Evolutionary conservation across 2,797 vertebrate species (phyloP), one percentile per base, ranked within the genome.

Genomic region (Gallinago stenura): DNA sequence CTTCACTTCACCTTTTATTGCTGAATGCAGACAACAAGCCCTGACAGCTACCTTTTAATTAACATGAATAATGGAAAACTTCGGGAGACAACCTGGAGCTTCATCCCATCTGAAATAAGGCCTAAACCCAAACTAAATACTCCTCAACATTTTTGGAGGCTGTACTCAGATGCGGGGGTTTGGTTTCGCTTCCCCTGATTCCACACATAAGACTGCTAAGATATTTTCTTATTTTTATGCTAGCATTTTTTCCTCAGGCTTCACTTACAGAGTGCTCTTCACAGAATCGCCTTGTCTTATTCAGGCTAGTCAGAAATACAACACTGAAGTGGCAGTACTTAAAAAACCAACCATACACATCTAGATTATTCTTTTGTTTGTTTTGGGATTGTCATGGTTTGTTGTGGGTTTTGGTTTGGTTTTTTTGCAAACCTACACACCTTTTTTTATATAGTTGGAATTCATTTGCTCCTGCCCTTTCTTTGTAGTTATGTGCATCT

Each of bases 121-220:
- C 41, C 81, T 81, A 72, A 95, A 58, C 39, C 46, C 58, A 96
- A 94, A 95, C 46, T 58, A 93, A 91, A 95, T 39, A 94, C n/a
- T 80, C 45, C 31, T 73, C 30, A 69, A 66, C 43, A 24, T 86
- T 93, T 95, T 26, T 81, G 87, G 62, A 94, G 65, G 28, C 43
- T 56, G 12, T 70, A 66, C 50, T 83, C 51, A 48, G 76, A 83
- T 79, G 83, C 0, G 0, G 46, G 21, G 58, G 33, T 28, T 91
- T 87, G 61, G 43, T 69, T 93, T 94, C 61, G 41, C 54, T 83
- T 94, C n/a, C 17, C 15, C 30, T 45, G 57, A 87, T 81, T 89
- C 69, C 78, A 65, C 39, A 89, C 41, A 25, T 37, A 64, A 83
- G 41, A 64, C 50, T 75, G 75, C 45, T 80, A 78, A 87, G 69